Evolutionary conservation across 2,113 vertebrate genomes (phyloP), one percentile per base, ranked within the genome.

Genomic region (Enhydra lutris): DNA sequence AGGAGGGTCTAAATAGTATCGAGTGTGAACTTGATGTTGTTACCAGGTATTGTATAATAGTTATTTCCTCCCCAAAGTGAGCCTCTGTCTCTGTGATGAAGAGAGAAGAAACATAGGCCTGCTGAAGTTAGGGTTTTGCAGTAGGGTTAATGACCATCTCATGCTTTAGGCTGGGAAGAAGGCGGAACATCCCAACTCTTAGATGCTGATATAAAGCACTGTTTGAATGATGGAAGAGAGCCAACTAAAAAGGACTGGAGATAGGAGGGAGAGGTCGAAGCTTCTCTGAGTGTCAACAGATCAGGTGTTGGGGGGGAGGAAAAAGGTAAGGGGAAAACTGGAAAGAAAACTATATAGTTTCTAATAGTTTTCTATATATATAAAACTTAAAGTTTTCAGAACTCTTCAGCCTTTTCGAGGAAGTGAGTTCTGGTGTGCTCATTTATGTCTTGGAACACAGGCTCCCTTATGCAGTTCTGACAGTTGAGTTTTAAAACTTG

Each of bases 371-470:
- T 47, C 45, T 47, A 47, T 47, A 47, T 47, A 47, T 47, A 47
- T 47, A 11, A 47, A 47, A 47, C 45, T 47, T 47, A 47, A 7
- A 29, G 67, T 78, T 86, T 94, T 74, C 79, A 91, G 89, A 80
- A 90, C 24, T 92, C 80, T 52, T 55, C 34, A 39, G 45, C n/a
- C 74, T 73, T 63, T 45, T 63, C 0, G 34, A 90, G 42, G 67
- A 92, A 74, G 61, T 97, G 34, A 18, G 65, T 97, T 91, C 94
- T 79, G 50, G 13, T 97, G 50, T 73, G 45, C 36, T 95, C 78
- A 88, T 29, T 92, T 69, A n/a, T 81, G 23, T 82, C 55, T 84
- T 69, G n/a, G 63, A 94, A 90, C 45, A 57, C 24, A 81, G 78
- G 29, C 47, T 85, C n/a, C 18, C 34, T 94, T 73, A 24, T 8